Evolutionary conservation across 2,888 invertebrate genomes (phyloP).

Genomic region (Venusia cambrica): DNA sequence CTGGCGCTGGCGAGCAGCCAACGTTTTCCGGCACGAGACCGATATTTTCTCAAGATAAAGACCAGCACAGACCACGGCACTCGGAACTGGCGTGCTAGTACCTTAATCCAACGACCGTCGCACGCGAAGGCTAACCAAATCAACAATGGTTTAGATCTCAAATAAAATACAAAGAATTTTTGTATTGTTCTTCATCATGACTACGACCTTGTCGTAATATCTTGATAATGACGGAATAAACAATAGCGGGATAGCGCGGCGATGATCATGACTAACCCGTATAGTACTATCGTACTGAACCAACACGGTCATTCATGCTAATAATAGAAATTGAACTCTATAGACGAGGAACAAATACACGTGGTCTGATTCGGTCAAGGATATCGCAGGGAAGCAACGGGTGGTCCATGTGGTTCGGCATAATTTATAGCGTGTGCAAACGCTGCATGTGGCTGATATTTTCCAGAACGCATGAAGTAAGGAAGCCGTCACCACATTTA

Average conservation of each 20-base stretch:
- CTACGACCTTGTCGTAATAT: conserved; percentile 33
- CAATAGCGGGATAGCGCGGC: conserved; percentile 20
- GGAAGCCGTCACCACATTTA: conserved; percentile 2
- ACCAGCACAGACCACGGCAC: conserved; percentile 39
- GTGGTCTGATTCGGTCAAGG: conserved; percentile 28
- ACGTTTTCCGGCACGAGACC: conserved; percentile 57
- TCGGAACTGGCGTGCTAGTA: conserved; percentile 44
- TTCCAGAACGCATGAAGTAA: conserved; percentile 6
- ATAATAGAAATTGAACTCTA: conserved; percentile 23
- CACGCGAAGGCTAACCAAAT: conserved; percentile 48
- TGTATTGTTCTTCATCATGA: conserved; percentile 18
- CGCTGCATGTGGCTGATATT: conserved; percentile 22
- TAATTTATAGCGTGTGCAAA: conserved; percentile 24
- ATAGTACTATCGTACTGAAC: conserved; percentile 20
- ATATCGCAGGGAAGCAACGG: conserved; percentile 20
- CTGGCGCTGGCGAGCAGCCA: conserved; percentile 58
- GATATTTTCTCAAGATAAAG: conserved; percentile 67
- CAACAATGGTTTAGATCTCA: conserved; percentile 29
- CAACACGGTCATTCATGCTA: conserved; percentile 18
- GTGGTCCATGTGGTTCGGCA: conserved; percentile 20
- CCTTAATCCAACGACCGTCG: conserved; percentile 41
- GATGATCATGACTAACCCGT: conserved; percentile 21
- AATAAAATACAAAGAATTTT: conserved; percentile 16
- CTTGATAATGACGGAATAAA: conserved; percentile 28
- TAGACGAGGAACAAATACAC: conserved; percentile 20